These are phyloP conservation scores for Ondatra zibethicus DNA, from an alignment of 2,113 vertebrate genomes.

Conservation along the genomic window DNA sequence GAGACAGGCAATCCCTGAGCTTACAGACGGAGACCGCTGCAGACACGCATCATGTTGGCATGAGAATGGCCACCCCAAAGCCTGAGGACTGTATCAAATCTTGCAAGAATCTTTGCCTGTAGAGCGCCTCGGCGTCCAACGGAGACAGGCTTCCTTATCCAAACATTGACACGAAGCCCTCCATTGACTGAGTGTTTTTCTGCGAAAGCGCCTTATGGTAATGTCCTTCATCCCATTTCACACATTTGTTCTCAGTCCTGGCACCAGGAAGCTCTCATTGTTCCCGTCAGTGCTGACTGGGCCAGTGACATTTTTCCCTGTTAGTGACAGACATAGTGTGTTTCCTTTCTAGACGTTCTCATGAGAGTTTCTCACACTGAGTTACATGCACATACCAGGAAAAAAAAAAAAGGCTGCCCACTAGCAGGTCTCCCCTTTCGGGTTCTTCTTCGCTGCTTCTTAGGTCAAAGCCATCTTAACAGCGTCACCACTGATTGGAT, in stretches of 20 bases:
- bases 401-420: conserved; percentile 38
- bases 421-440: neutral
- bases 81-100: conserved; percentile 71
- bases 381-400: conserved; percentile 44
- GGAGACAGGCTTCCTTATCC: conserved; percentile 84
- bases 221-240: conserved; percentile 85
- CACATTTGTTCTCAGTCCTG: conserved; percentile 88
- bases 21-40: conserved; percentile 72
- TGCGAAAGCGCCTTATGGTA: conserved; percentile 82
- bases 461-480: neutral
- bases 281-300: conserved; percentile 85
- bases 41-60: conserved; percentile 79
- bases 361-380: conserved; percentile 85
- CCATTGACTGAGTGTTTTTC: conserved; percentile 83
- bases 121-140: conserved; percentile 68
- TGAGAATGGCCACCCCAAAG: conserved; percentile 80
- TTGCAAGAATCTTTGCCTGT: conserved; percentile 71
- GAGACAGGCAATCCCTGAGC: conserved; percentile 67
- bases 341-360: conserved; percentile 94
- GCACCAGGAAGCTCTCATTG: conserved; percentile 95
- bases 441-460: neutral
- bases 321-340: conserved; percentile 89
- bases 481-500: neutral
- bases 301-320: conserved; percentile 83
- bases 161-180: conserved; percentile 88